Evolutionary conservation across 2,888 invertebrate genomes (phyloP), one percentile per base, ranked within the genome.

Genomic region (Aromia moschata): DNA sequence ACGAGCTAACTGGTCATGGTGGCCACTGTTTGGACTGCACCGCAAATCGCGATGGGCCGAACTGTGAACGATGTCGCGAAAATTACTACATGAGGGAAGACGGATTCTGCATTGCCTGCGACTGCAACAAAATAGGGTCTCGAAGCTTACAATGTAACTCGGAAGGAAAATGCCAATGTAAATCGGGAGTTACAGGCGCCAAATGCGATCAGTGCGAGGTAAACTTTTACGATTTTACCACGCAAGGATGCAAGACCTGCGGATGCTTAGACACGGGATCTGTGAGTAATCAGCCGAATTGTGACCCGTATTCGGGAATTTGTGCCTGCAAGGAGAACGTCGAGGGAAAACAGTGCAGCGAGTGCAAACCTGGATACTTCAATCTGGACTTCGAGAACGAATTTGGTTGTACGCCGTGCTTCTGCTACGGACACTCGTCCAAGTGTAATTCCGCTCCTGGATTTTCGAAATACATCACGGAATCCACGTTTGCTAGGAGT

Each of bases 351-450:
- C 90, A 92, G 59, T 99, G 98, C 79, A 89, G 92, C 81, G 92
- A 91, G 65, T 98, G 98, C 81, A 98, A 97, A 73, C 97, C 96
- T 0, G 98, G 94, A n/a, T 77, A 87, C 82, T 97, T 96, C 84
- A 94, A 95, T 76, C 80, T 98, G 72, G 93, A 94, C 71, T 70
- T 85, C 18, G 86, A 85, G 1, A 97, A 98, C 79, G 91, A 93
- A 63, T 96, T 94, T 74, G 99, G 99, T 1, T 99, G 99, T 78
- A 94, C 97, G 0, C 95, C 98, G 0, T 99, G 99, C 80, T 99
- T 99, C 86, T 99, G 99, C 79, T 98, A 94, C 79, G 98, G 98
- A 0, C 99, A 99, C 80, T 94, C 98, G 0, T 95, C 96, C 0
- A 89, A 94, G 70, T 99, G 99, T 77, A 85, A 86, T 67, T 90